Evolutionary conservation across 1,140 invertebrate species (phyloP).

Genomic region (Leptinotarsa lineolata): DNA sequence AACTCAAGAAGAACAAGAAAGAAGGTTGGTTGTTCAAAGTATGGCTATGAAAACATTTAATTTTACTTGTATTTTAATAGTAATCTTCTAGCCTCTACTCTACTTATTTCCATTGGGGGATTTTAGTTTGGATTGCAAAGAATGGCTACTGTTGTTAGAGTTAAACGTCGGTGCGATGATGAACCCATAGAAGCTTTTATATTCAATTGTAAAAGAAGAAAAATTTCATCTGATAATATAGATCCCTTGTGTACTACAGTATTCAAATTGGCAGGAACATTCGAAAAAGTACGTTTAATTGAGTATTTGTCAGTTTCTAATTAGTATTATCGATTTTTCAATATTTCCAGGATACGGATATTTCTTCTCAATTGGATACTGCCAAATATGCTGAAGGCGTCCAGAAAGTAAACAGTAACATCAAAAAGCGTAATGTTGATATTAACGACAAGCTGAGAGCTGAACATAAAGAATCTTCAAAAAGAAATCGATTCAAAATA

Average conservation of each 20-base stretch:
- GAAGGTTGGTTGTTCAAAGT: too few relatives aligned
- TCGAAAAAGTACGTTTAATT: conserved; percentile 51
- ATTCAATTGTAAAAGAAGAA: conserved; percentile 61
- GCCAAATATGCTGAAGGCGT: conserved; percentile 46
- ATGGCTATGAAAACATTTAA: too few relatives aligned
- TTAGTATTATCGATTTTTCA: conserved; percentile 10
- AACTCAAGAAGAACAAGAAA: too few relatives aligned
- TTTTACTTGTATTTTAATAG: too few relatives aligned
- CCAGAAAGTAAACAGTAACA: conserved; percentile 50
- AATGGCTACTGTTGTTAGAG: conserved; percentile 63
- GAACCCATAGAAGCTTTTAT: conserved; percentile 62
- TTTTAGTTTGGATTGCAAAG: background rate
- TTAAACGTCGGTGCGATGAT: conserved; percentile 62
- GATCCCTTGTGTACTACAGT: conserved; percentile 49
- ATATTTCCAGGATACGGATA: conserved; percentile 55
- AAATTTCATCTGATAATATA: conserved; percentile 47
- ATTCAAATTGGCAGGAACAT: conserved; percentile 63
- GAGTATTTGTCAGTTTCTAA: conserved; percentile 22
- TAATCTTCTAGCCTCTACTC: too few relatives aligned
- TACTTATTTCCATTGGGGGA: too few relatives aligned
- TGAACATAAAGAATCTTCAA: conserved; percentile 55
- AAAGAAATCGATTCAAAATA: conserved; percentile 59
- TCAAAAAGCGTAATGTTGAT: conserved; percentile 56
- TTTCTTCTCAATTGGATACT: conserved; percentile 51
- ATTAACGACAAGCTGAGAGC: conserved; percentile 58